A percentile compares a stretch with the other conserved stretches of the same genome.
phyloP scores from a whole-genome alignment of 2,888 invertebrate genomes.

The Sesia bembeciformis region DNA sequence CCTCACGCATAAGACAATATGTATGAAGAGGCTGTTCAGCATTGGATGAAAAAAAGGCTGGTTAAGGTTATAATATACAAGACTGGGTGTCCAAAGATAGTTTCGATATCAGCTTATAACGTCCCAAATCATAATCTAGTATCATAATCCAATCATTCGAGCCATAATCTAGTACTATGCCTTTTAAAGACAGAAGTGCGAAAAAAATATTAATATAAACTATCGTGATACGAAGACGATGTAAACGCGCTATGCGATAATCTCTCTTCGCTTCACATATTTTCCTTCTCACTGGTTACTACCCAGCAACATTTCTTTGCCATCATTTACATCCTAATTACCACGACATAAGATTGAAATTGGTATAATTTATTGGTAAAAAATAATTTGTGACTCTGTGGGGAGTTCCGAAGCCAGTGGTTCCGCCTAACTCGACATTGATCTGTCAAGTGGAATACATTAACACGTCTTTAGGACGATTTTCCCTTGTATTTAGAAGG shows the following conservation, averaged over 20 bases:
- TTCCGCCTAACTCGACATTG: slow-evolving; percentile 53
- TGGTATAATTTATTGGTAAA: slow-evolving; percentile 5
- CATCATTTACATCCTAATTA: slow-evolving; percentile 8
- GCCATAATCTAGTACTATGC: too few relatives aligned
- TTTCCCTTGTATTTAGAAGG: not conserved
- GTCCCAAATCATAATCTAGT: too few relatives aligned
- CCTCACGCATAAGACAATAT: too few relatives aligned
- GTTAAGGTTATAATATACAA: too few relatives aligned
- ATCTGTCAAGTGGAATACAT: slow-evolving; percentile 23
- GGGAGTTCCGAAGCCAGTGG: slow-evolving; percentile 28
- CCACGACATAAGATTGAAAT: slow-evolving; percentile 9
- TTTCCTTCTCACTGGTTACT: not conserved
- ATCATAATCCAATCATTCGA: too few relatives aligned
- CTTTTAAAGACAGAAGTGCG: too few relatives aligned
- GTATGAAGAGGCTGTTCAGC: too few relatives aligned
- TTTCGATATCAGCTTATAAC: too few relatives aligned
- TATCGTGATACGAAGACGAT: not conserved
- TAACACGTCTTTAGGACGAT: not conserved
- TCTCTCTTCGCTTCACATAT: not conserved
- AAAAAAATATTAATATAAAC: too few relatives aligned
- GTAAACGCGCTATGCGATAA: not conserved
- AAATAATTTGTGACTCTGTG: slow-evolving; percentile 10
- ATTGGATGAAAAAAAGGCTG: too few relatives aligned
- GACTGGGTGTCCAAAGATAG: too few relatives aligned
- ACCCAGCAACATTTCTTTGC: not conserved